Conservation (phyloP, 53 echinoderm and acorn worm genomes). For the Stichopus horrens region DNA sequence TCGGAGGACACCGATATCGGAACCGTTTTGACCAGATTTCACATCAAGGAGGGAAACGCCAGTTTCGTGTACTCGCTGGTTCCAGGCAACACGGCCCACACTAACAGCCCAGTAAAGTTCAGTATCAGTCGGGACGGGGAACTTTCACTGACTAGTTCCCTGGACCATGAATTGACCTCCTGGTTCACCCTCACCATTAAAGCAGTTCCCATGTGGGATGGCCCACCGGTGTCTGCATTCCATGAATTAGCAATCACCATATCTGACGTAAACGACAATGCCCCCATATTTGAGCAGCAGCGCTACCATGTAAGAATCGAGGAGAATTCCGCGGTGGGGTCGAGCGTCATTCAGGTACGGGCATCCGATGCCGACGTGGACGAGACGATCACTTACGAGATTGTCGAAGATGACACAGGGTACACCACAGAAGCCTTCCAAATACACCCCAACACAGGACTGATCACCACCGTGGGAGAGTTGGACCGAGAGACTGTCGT, state of each 20-base stretch:
- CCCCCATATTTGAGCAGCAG: constrained; percentile 78
- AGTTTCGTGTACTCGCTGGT: constrained; percentile 72
- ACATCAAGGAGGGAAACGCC: constrained; percentile 53
- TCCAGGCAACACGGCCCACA: constrained; percentile 75
- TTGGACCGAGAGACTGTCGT: constrained; percentile 77
- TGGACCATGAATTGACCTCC: constrained; percentile 79
- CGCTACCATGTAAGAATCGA: constrained; percentile 70
- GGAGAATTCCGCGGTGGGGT: constrained; percentile 65
- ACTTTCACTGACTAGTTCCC: constrained; percentile 65
- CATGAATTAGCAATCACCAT: constrained; percentile 68
- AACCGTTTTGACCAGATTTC: constrained; percentile 58
- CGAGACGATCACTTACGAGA: constrained; percentile 66
- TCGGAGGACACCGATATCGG: constrained; percentile 74
- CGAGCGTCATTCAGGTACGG: constrained; percentile 65
- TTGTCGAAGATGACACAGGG: constrained; percentile 59
- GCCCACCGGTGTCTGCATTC: constrained; percentile 70
- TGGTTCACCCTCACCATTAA: constrained; percentile 87
- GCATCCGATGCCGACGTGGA: constrained; percentile 75
- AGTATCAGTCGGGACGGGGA: constrained; percentile 78
- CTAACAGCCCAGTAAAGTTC: constrained; percentile 81
- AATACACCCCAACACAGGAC: constrained; percentile 71
- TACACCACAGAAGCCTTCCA: constrained; percentile 72
- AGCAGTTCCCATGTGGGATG: constrained; percentile 57
- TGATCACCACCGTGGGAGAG: constrained; percentile 54
- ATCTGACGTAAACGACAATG: constrained; percentile 85